Evolutionary conservation across 2,113 vertebrate species (phyloP).

Genomic region (Pangasianodon gigas): DNA sequence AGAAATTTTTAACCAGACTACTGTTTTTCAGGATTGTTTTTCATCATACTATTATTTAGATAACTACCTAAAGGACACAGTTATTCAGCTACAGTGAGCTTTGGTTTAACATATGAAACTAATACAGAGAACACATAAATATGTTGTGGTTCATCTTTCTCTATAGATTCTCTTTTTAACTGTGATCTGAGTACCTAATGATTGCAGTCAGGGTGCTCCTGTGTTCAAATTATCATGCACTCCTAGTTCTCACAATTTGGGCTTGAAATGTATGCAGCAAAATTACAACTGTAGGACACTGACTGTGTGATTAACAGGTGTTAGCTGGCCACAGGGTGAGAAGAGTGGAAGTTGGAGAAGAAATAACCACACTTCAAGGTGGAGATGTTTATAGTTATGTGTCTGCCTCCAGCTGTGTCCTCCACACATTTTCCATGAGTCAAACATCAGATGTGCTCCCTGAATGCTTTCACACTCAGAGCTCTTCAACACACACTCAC

Average conservation of each 20-base stretch:
- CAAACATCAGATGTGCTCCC: constrained; percentile 23
- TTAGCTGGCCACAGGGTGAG: constrained; percentile 1
- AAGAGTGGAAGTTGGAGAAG: neutral
- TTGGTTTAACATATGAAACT: neutral
- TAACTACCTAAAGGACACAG: neutral
- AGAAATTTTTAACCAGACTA: neutral
- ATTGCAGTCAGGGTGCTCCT: neutral
- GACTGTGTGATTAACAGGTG: constrained; percentile 19
- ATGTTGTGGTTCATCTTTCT: neutral
- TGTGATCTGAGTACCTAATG: neutral
- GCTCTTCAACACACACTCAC: neutral
- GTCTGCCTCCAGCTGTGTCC: constrained; percentile 24
- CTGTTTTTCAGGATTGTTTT: neutral
- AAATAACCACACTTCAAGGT: constrained; percentile 30
- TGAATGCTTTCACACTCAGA: neutral
- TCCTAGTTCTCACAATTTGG: neutral
- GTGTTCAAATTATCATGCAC: neutral
- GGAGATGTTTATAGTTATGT: constrained; percentile 5
- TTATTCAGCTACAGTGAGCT: neutral
- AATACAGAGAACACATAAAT: neutral
- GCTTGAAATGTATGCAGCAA: neutral
- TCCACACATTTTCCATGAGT: neutral
- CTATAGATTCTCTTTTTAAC: neutral
- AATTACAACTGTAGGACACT: neutral
- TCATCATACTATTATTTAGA: neutral